phyloP scores from a whole-genome alignment of 2,888 invertebrate species.

The Cosmia pyralina region DNA sequence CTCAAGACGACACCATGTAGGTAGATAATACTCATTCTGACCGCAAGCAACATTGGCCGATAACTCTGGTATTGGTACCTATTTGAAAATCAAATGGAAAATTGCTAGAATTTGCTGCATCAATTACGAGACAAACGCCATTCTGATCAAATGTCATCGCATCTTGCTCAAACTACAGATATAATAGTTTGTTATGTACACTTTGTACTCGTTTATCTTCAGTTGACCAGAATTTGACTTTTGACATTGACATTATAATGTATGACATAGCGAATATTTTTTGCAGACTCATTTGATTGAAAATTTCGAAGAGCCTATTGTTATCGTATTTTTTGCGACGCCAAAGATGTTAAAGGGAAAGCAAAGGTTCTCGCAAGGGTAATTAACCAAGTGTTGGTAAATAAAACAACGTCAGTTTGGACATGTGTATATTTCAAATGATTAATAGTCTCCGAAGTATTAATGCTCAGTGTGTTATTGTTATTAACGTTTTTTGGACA shows the following conservation, averaged over 20 bases:
- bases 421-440: slow-evolving; percentile 48
- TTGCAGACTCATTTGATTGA: slow-evolving; percentile 41
- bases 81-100: slow-evolving; percentile 23
- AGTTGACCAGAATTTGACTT: slow-evolving; percentile 25
- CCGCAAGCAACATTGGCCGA: slow-evolving; percentile 1
- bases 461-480: slow-evolving; percentile 2
- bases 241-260: slow-evolving; percentile 49
- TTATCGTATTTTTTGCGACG: slow-evolving; percentile 28
- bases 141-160: not conserved
- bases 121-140: not conserved
- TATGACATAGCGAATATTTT: slow-evolving; percentile 43
- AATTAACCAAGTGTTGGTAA: slow-evolving; percentile 50
- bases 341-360: slow-evolving; percentile 25
- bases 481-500: slow-evolving; percentile 16
- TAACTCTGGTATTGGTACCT: slow-evolving; percentile 1
- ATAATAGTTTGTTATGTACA: slow-evolving; percentile 12
- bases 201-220: slow-evolving; percentile 23
- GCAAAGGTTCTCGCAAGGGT: slow-evolving; percentile 13
- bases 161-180: not conserved
- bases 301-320: slow-evolving; percentile 33
- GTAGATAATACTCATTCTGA: not conserved
- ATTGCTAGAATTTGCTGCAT: slow-evolving; percentile 21
- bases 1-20: not conserved
- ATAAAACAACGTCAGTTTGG: slow-evolving; percentile 34
- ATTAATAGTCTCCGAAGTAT: slow-evolving; percentile 34